phyloP scores from a whole-genome alignment of 2,797 vertebrate species.

The Acanthis flammea region DNA sequence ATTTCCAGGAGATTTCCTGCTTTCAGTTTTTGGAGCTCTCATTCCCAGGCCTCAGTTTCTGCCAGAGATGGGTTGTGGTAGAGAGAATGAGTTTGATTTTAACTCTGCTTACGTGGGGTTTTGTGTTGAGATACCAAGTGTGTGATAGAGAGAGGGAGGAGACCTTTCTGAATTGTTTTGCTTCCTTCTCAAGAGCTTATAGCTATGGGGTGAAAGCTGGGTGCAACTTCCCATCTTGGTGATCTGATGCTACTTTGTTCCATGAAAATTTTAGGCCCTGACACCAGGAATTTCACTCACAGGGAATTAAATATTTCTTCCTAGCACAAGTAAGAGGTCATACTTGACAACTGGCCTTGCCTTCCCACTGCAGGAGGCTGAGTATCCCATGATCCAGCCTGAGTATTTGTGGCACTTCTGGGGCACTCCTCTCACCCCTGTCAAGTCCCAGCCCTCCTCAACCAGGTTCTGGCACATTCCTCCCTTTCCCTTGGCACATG shows the following conservation, averaged over 20 bases:
- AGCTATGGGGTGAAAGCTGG: not conserved
- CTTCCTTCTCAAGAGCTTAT: not conserved
- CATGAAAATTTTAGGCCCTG: not conserved
- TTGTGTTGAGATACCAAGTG: not conserved
- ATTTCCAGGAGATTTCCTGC: conserved; percentile 30
- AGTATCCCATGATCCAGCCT: not conserved
- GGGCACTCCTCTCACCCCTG: not conserved
- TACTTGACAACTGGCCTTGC: not conserved
- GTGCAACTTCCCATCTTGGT: not conserved
- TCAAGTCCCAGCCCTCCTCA: rapidly evolving
- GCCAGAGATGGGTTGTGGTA: not conserved
- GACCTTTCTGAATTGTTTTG: not conserved
- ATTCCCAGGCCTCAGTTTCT: conserved; percentile 29
- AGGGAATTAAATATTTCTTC: not conserved
- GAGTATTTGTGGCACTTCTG: not conserved
- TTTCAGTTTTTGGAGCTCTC: not conserved
- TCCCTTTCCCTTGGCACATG: not conserved
- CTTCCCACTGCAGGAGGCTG: not conserved
- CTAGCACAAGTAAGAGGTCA: not conserved
- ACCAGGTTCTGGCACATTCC: not conserved
- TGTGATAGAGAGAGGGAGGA: not conserved
- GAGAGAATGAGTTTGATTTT: not conserved
- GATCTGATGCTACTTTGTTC: not conserved
- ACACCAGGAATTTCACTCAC: not conserved
- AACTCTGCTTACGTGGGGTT: not conserved